Base-by-base conservation (phyloP, 2,888 invertebrate species). In the Phengaris arion region DNA sequence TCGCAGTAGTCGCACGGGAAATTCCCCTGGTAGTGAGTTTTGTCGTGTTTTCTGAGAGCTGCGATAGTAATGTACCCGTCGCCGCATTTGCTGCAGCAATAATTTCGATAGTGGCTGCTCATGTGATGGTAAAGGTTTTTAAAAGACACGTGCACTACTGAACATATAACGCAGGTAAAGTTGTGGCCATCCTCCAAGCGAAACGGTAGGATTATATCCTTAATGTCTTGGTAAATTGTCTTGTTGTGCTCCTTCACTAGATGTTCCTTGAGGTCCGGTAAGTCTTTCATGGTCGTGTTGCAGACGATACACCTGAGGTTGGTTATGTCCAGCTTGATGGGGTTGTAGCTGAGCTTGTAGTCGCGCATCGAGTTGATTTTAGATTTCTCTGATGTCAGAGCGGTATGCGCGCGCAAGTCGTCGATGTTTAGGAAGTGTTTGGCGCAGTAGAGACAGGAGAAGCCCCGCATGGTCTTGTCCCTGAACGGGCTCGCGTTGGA, bases 1-100 rank as follows among this genome's bases (percentile, higher is more conserved):
- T 91, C 93, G 79, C 95, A 95, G 69, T 85, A 91, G 22, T 89
- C 89, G 81, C 94, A 95, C 0, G 94, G 94, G 78, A 94, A 95
- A 73, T 94, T 88, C 8, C 94, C 93, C 64, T 90, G 92, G 2
- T 89, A 91, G 81, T 94, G 94, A 0, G 92, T 93, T 79, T 91
- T 92, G 0, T 86, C 89, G 80, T 94, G 94, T 74, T 93, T 92
- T 54, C 92, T 85, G n/a, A 94, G 79, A 0, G 92, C 92, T 1
- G 91, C 90, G 55, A 92, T 92, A 0, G 93, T 93, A 0, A 92
- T 91, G 77, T 92, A 94, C 0, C 91, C 92, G 0, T 85, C 88
- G 0, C 91, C 93, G 79, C 94, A 94, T 81, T 92, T 92, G 45
- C 90, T 89, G 75, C 94, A 94, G 73, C 91, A 91, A 75, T 92